Base-by-base conservation (phyloP, 1,140 invertebrate species). In the Belonocnema kinseyi region DNA sequence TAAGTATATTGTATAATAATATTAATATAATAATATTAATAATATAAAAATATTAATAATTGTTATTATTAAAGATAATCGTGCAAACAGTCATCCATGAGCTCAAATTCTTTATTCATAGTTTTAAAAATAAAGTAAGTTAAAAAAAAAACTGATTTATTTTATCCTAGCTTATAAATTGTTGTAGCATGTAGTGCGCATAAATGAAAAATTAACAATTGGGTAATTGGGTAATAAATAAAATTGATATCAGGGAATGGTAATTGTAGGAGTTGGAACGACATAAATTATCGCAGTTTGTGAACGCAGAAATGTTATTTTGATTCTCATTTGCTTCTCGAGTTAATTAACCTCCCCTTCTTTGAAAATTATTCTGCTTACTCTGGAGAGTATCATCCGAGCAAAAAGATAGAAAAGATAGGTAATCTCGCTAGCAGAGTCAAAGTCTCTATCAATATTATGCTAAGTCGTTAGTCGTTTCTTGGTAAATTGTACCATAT, bases 381-480 rank as follows among this genome's bases (percentile, higher is more conserved):
- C 13, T 40, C 13, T 33, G 26, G 14, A 40, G 26, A 46, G 21
- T 66, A 66, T 66, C 61, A 66, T 16, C 61, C 26, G 26, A 66
- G 61, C 61, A 66, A 66, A 66, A 66, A 66, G 61, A 66, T 66
- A 66, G 61, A 66, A 66, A 66, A 66, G 61, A 66, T 66, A 66
- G 61, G 61, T 66, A 21, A 33, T 66, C 21, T 66, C 13, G 14
- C 58, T 66, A 33, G 61, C 33, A 7, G 61, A 33, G 61, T 66
- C 61, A 26, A 66, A 33, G 61, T 66, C 61, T 66, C 61, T 66
- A 66, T 66, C 61, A 66, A 66, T 66, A 66, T 66, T 66, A 66
- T 66, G 61, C 61, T 40, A 66, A 66, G 61, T 66, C 26, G 61
- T 66, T 66, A 66, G 61, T 66, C 26, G 61, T 66, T 66, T 66